These are phyloP conservation scores for Neodontobutis hainanensis DNA, from an alignment of 2,113 vertebrate genomes.

Conservation along the genomic window DNA sequence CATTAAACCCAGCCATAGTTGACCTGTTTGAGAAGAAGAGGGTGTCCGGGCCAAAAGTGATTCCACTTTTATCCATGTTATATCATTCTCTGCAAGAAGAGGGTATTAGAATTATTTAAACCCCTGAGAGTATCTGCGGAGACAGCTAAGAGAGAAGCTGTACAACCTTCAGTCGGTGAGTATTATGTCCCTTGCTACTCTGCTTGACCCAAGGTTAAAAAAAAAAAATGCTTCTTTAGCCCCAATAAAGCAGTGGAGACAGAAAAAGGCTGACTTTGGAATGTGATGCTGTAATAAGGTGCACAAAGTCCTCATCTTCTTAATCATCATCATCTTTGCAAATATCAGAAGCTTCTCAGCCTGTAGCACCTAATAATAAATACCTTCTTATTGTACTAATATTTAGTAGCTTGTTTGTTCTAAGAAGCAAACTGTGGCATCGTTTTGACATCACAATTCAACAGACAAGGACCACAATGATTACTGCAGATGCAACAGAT, in stretches of 20 bases:
- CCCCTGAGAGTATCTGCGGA: not conserved
- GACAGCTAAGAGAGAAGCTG: not conserved
- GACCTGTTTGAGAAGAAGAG: not conserved
- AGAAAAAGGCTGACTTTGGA: not conserved
- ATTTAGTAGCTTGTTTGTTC: not conserved
- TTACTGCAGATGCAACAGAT: not conserved
- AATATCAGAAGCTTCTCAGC: not conserved
- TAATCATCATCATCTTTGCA: not conserved
- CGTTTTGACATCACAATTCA: not conserved
- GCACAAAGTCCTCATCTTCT: not conserved
- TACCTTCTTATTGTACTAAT: not conserved
- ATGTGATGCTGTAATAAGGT: not conserved
- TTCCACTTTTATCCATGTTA: too few species aligned
- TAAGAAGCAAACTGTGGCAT: not conserved
- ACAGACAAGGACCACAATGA: not conserved
- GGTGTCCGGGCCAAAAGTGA: not conserved
- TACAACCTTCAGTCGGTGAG: not conserved
- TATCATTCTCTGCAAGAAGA: too few species aligned
- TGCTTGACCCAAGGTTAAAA: not conserved
- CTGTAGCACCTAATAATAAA: not conserved
- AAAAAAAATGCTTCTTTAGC: constrained; percentile 3
- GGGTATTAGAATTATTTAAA: not conserved
- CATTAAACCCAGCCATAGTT: not conserved
- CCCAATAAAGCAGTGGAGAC: not conserved
- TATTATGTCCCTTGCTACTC: not conserved